Conservation (phyloP, 2,797 vertebrate genomes). For the Philypnodon macrostomus region DNA sequence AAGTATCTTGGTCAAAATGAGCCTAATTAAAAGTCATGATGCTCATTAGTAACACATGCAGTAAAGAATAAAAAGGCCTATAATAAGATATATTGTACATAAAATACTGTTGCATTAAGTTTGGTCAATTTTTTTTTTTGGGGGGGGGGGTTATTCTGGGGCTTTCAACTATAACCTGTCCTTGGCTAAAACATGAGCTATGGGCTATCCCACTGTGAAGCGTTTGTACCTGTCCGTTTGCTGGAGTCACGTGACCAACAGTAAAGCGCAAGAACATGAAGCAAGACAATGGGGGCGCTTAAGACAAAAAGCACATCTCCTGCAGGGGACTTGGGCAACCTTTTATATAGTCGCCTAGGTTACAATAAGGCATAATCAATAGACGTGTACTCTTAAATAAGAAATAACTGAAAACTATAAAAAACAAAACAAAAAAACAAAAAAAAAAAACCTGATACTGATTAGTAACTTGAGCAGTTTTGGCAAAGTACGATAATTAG, state of each 20-base stretch:
- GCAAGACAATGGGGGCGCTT: slow-evolving; percentile 31
- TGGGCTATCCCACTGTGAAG: slow-evolving; percentile 1
- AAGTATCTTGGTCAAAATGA: too few relatives aligned
- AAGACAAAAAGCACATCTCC: slow-evolving; percentile 23
- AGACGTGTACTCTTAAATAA: too few relatives aligned
- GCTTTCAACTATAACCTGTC: background rate
- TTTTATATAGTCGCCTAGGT: background rate
- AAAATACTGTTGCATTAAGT: too few relatives aligned
- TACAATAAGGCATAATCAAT: too few relatives aligned
- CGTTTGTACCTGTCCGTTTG: slow-evolving; percentile 36
- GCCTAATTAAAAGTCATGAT: too few relatives aligned
- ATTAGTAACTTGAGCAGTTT: slow-evolving; percentile 25
- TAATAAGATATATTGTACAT: too few relatives aligned
- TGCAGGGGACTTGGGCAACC: slow-evolving; percentile 14
- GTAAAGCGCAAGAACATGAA: slow-evolving; percentile 11
- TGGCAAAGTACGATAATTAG: slow-evolving; percentile 4
- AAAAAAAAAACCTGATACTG: background rate
- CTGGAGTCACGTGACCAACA: slow-evolving; percentile 25
- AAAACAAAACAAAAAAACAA: too few relatives aligned
- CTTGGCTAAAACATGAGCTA: slow-evolving; percentile 7
- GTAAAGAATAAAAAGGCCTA: too few relatives aligned
- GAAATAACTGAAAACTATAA: too few relatives aligned
- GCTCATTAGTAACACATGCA: too few relatives aligned
- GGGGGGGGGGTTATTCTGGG: background rate
- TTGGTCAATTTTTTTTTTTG: too few relatives aligned